These are phyloP conservation scores for Gallirallus australis DNA, from an alignment of 2,797 vertebrate genomes.

Conservation along the genomic window DNA sequence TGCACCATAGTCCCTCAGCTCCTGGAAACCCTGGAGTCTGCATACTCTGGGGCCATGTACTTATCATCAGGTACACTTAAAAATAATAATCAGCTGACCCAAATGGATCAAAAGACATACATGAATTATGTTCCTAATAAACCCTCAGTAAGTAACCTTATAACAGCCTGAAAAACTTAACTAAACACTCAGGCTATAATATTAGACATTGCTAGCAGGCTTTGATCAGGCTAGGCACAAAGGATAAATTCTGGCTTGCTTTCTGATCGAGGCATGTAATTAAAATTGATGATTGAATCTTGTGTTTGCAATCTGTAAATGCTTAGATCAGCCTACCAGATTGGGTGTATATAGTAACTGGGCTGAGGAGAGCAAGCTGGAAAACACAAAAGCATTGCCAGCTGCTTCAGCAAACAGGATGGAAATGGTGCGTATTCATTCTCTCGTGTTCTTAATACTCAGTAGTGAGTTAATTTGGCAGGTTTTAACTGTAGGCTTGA, in stretches of 20 bases:
- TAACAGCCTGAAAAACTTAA: slow-evolving; percentile 43
- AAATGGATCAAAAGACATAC: slow-evolving; percentile 34
- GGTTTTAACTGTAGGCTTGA: neutral
- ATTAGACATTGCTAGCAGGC: slow-evolving; percentile 1
- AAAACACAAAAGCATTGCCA: neutral
- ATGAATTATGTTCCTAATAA: slow-evolving; percentile 48
- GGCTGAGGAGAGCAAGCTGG: slow-evolving; percentile 6
- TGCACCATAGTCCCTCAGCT: neutral
- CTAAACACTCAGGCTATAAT: slow-evolving; percentile 8
- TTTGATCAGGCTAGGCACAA: slow-evolving; percentile 45
- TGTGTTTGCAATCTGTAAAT: slow-evolving; percentile 24
- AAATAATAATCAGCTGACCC: slow-evolving; percentile 46
- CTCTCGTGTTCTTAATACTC: neutral
- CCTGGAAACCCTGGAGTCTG: neutral
- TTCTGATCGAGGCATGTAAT: slow-evolving; percentile 27
- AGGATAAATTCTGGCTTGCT: slow-evolving; percentile 28
- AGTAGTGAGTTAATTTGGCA: neutral
- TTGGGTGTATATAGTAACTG: neutral
- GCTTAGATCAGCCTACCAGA: slow-evolving; percentile 12
- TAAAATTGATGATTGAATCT: slow-evolving; percentile 51
- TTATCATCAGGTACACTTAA: slow-evolving; percentile 26
- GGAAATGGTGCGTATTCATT: slow-evolving; percentile 27
- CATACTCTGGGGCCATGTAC: slow-evolving; percentile 38
- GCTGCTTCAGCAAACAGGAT: neutral
- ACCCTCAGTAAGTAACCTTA: slow-evolving; percentile 12